Evolutionary conservation across 2,113 vertebrate genomes (phyloP).

Genomic region (Kryptolebias marmoratus): DNA sequence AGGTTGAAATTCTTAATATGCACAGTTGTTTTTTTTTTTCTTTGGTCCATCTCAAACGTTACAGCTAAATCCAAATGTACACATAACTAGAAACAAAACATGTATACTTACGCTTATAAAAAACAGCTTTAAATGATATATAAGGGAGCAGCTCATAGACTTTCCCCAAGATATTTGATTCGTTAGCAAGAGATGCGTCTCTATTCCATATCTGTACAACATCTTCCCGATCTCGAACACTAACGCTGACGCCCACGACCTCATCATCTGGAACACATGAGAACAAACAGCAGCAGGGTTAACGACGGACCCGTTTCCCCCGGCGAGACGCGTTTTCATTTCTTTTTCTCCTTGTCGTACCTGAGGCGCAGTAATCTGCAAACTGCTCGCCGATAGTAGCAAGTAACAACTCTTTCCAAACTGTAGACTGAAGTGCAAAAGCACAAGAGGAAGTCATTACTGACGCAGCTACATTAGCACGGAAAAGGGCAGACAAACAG

Average conservation of each 20-base stretch:
- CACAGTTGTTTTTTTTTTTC: neutral
- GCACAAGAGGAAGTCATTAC: neutral
- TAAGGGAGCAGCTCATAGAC: slow-evolving; percentile 91
- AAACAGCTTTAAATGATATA: slow-evolving; percentile 92
- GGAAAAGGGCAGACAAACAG: neutral
- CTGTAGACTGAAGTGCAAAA: slow-evolving; percentile 79
- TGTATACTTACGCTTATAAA: slow-evolving; percentile 95
- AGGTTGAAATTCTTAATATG: no score
- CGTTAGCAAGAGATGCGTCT: slow-evolving; percentile 87
- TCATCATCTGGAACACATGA: slow-evolving; percentile 86
- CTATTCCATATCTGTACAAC: slow-evolving; percentile 95
- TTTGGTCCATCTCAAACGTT: neutral
- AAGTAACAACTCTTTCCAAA: slow-evolving; percentile 95
- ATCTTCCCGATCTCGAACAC: slow-evolving; percentile 92
- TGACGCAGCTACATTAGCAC: neutral
- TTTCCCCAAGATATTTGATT: slow-evolving; percentile 91
- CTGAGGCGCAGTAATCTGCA: slow-evolving; percentile 88
- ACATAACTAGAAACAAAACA: neutral
- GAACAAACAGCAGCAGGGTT: neutral
- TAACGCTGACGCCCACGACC: slow-evolving; percentile 93
- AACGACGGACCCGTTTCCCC: neutral
- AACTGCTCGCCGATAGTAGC: slow-evolving; percentile 96
- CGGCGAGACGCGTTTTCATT: neutral
- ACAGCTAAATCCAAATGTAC: neutral
- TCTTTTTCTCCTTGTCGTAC: slow-evolving; percentile 68